Base-by-base conservation (phyloP, 1,140 invertebrate genomes). In the Pachyrhynchus sulphureomaculatus region DNA sequence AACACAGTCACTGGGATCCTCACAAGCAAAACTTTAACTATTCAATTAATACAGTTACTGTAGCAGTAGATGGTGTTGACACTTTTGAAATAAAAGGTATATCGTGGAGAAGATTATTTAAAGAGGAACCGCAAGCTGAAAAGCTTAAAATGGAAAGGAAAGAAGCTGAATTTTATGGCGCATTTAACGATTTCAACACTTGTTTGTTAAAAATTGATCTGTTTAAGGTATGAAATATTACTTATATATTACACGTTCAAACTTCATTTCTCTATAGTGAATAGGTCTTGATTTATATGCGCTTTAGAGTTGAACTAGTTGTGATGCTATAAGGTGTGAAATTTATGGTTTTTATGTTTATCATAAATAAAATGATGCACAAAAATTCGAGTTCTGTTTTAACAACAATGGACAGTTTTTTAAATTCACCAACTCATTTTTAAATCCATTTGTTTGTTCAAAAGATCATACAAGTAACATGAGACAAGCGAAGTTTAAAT, bases 71-170 rank as follows among this genome's bases (percentile, higher is more conserved):
- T 70, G 83, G 84, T 56, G 83, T 85, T 20, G 86, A 90, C 65
- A 87, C 93, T 51, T 86, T 93, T 65, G 84, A 83, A 12, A 78
- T 93, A 2, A 86, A 89, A 62, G 88, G 87, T 8, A 80, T 89
- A n/a, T 80, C 29, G 3, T n/a, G 45, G n/a, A 62, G 24, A 33
- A 23, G 49, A 23, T 32, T 62, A 48, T 48, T 44, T 1, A 12
- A 60, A 42, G 39, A 47, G 8, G 3, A 51, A 12, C n/a, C 41
- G n/a, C 24, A 32, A 24, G 48, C 49, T 12, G 33, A 62, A 24
- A 55, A 53, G 24, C 4, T 53, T 4, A 34, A 29, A 13, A 8
- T 34, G 1, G 59, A 62, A 32, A 44, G 51, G 12, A 17, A 20
- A 20, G 51, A 54, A 29, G 59, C 59, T 20, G 47, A 23, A 33